These are phyloP conservation scores for Cataglyphis livida DNA, from an alignment of 2,888 invertebrate genomes.

Conservation along the genomic window DNA sequence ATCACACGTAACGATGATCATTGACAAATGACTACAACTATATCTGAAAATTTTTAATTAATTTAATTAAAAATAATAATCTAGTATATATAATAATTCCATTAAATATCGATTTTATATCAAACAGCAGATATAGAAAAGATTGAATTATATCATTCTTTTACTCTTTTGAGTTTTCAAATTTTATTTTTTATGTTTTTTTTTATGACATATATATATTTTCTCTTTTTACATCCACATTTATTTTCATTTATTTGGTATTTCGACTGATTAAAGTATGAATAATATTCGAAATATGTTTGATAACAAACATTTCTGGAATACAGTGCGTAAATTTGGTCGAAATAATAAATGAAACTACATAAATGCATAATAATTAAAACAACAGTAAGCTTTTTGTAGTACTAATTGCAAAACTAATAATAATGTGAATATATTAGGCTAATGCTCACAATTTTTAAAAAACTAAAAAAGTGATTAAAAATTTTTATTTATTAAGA, in stretches of 20 bases:
- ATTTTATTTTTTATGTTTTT: neutral
- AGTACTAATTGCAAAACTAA: neutral
- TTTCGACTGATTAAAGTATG: neutral
- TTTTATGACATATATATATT: neutral
- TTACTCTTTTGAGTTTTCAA: neutral
- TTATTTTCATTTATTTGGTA: neutral
- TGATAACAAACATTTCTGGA: neutral
- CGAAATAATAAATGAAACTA: neutral
- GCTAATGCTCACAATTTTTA: neutral
- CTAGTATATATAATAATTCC: too few relatives aligned
- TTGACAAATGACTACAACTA: neutral
- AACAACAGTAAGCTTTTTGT: neutral
- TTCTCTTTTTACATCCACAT: neutral
- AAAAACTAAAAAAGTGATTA: neutral
- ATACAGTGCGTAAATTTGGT: neutral
- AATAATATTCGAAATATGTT: neutral
- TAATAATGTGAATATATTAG: neutral
- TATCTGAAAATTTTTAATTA: neutral
- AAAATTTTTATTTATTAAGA: neutral
- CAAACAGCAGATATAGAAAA: neutral
- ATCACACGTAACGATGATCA: neutral
- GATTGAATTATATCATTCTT: neutral
- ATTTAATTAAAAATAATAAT: too few relatives aligned
- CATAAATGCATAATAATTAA: constrained; percentile 8
- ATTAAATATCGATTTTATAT: neutral